Base-by-base conservation (phyloP, 2,113 vertebrate species). In the Paratilapia polleni region DNA sequence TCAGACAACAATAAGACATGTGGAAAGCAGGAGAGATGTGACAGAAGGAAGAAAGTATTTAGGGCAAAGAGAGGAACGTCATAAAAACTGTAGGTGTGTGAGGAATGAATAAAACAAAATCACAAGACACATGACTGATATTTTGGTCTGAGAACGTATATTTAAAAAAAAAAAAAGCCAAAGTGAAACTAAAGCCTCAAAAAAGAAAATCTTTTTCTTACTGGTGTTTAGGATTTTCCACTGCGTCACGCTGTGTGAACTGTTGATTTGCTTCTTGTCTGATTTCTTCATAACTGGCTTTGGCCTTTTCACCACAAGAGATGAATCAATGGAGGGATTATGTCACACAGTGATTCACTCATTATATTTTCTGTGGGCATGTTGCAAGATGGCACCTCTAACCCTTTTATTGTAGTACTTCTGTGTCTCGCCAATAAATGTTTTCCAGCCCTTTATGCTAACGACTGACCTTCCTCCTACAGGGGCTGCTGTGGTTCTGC, bases 321-420 rank as follows among this genome's bases (percentile, higher is more conserved):
- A 61, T 49, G 22, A 83, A 81, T 88, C 85, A 82, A 81, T 83
- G 49, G 74, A 87, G 49, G 59, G 58, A 86, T 93, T 87, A 47
- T 81, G 34, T 80, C 70, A 75, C 77, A 28, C 8, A 15, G n/a
- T 89, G 91, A 92, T 87, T 91, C 80, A 85, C 57, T 87, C 28
- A 43, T 74, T 85, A 73, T 70, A 80, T 88, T 86, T 88, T 81
- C 31, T 49, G 12, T 61, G 56, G 52, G 34, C 54, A 80, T 73
- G 74, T 78, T 84, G 75, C 47, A 81, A 86, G 66, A 81, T 82
- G 81, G 77, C 58, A 62, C 66, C 78, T 88, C 41, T 87, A 86
- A 89, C 88, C 77, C 78, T 86, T 26, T 75, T 81, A 88, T 75
- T 83, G 57, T 74, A n/a, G 56, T 54, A 43, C 73, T 78, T 73